These are phyloP conservation scores for Caranx melampygus DNA, from an alignment of 2,113 vertebrate genomes.

Conservation along the genomic window DNA sequence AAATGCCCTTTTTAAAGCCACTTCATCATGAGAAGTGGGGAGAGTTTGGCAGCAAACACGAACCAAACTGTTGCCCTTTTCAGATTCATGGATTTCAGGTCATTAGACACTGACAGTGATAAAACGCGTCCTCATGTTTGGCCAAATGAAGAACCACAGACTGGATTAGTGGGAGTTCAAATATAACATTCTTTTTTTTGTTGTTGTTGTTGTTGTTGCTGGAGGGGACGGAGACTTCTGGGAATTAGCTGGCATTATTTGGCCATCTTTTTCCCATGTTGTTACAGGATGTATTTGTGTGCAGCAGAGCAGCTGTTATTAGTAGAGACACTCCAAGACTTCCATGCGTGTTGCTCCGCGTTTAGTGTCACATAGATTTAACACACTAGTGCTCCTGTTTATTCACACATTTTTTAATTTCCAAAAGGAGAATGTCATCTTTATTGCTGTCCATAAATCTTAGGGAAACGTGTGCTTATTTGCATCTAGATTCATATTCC, in stretches of 20 bases:
- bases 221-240: background rate
- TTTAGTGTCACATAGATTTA: slow-evolving; percentile 42
- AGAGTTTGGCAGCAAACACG: slow-evolving; percentile 45
- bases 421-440: background rate
- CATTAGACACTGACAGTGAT: slow-evolving; percentile 51
- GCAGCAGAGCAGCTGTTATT: slow-evolving; percentile 36
- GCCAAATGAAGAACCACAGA: slow-evolving; percentile 29
- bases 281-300: slow-evolving; percentile 33
- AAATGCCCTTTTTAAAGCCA: slow-evolving; percentile 33
- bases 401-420: slow-evolving; percentile 34
- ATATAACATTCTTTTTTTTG: slow-evolving; percentile 18
- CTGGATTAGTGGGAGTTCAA: slow-evolving; percentile 35
- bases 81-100: slow-evolving; percentile 49
- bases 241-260: slow-evolving; percentile 16
- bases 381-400: slow-evolving; percentile 30
- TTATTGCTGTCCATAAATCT: slow-evolving; percentile 23
- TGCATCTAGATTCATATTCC: slow-evolving; percentile 2
- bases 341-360: slow-evolving; percentile 25
- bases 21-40: slow-evolving; percentile 43
- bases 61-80: slow-evolving; percentile 44
- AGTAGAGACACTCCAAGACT: slow-evolving; percentile 31
- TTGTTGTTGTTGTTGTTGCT: background rate
- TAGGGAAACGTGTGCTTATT: slow-evolving; percentile 7
- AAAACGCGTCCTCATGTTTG: slow-evolving; percentile 28
- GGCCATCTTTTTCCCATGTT: slow-evolving; percentile 8